phyloP scores from a whole-genome alignment of 2,888 invertebrate species.

The Melitaea athalia region DNA sequence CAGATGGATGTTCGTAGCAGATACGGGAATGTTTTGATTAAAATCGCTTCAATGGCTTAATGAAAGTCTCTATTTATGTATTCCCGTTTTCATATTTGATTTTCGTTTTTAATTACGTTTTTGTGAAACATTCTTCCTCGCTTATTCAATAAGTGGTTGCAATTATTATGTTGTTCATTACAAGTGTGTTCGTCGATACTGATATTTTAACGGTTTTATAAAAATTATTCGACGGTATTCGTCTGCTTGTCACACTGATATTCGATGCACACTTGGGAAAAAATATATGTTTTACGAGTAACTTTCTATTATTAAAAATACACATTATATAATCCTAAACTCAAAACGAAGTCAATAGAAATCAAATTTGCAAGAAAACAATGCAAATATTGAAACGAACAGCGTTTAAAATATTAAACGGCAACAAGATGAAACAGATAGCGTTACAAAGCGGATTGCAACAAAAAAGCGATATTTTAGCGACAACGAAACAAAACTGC shows the following conservation, averaged over 20 bases:
- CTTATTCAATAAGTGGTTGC: too few species aligned
- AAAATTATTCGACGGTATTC: too few species aligned
- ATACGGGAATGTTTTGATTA: constrained; percentile 7
- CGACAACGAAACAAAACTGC: constrained; percentile 38
- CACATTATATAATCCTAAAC: neutral
- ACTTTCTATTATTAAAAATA: neutral
- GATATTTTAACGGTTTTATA: too few species aligned
- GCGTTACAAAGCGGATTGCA: constrained; percentile 29
- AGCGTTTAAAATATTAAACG: constrained; percentile 15
- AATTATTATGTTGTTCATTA: too few species aligned
- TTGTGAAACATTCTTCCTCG: too few species aligned
- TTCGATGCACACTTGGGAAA: too few species aligned
- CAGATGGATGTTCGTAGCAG: constrained; percentile 7
- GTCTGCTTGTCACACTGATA: too few species aligned
- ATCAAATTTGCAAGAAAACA: neutral
- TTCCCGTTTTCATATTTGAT: neutral
- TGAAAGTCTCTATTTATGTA: neutral
- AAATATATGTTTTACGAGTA: too few species aligned
- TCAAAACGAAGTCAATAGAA: neutral
- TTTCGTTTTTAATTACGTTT: neutral
- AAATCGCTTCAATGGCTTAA: constrained; percentile 3
- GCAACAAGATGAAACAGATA: constrained; percentile 27
- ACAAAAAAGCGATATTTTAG: constrained; percentile 32
- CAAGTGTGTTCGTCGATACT: too few species aligned
- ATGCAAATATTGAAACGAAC: constrained; percentile 1